Evolutionary conservation across 2,888 invertebrate genomes (phyloP).

Genomic region (Baccha elongata): DNA sequence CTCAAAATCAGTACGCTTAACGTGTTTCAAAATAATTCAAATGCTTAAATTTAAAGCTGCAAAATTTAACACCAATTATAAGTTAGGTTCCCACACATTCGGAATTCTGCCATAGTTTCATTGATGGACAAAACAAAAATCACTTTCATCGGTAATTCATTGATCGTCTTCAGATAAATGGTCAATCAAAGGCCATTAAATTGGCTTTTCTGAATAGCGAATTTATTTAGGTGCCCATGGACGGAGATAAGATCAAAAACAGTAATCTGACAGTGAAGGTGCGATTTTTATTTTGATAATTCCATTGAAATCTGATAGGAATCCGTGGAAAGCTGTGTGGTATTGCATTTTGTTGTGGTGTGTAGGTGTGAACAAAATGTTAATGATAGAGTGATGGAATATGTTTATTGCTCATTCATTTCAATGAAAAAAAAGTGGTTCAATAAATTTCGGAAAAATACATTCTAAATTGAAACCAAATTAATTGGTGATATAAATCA

Average conservation of each 20-base stretch:
- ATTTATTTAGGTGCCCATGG: conserved; percentile 28
- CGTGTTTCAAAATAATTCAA: conserved; percentile 32
- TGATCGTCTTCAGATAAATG: conserved; percentile 57
- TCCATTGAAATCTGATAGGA: conserved; percentile 13
- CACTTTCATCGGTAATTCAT: conserved; percentile 50
- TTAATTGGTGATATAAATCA: no score
- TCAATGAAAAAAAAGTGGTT: no score
- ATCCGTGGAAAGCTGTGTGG: conserved; percentile 42
- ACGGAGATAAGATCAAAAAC: conserved; percentile 48
- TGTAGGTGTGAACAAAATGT: conserved; percentile 41
- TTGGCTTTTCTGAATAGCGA: conserved; percentile 21
- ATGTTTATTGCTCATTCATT: conserved; percentile 3
- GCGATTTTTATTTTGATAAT: conserved; percentile 38
- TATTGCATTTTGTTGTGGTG: conserved; percentile 14
- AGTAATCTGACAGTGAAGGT: conserved; percentile 39
- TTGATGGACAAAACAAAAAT: conserved; percentile 29
- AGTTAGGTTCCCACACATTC: conserved; percentile 43
- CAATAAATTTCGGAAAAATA: no score
- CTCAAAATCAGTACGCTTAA: conserved; percentile 40
- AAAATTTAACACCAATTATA: conserved; percentile 48
- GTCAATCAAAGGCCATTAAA: conserved; percentile 66
- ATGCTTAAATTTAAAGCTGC: conserved; percentile 24
- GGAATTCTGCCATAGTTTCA: conserved; percentile 26
- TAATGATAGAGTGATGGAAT: conserved; percentile 56
- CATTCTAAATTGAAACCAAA: no score